These are phyloP conservation scores for Agrypnia vestita DNA, from an alignment of 1,140 invertebrate genomes.

Conservation along the genomic window DNA sequence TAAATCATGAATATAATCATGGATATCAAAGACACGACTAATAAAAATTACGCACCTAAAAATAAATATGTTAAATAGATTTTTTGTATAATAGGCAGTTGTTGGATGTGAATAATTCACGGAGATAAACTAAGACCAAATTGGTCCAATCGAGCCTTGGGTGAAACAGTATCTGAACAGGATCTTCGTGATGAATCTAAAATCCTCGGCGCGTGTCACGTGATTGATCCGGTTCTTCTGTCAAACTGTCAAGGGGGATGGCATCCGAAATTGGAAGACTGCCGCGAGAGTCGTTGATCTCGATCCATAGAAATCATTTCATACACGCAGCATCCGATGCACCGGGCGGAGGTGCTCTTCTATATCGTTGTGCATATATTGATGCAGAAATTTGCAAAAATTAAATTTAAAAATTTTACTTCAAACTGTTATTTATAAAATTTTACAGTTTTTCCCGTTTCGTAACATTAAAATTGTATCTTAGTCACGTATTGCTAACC, in stretches of 20 bases:
- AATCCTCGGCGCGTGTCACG: neutral
- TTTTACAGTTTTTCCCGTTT: too few relatives aligned
- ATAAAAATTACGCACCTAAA: too few relatives aligned
- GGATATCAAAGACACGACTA: too few relatives aligned
- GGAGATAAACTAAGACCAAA: too few relatives aligned
- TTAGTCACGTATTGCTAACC: too few relatives aligned
- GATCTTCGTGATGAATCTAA: slow-evolving; percentile 24
- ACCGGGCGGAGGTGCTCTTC: neutral
- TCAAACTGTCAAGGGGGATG: slow-evolving; percentile 28
- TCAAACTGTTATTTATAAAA: neutral
- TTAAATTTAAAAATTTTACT: neutral
- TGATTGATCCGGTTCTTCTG: slow-evolving; percentile 20
- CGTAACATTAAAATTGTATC: too few relatives aligned
- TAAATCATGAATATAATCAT: too few relatives aligned
- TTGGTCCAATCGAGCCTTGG: neutral
- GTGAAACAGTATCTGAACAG: neutral
- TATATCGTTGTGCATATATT: neutral
- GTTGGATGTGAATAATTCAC: too few relatives aligned
- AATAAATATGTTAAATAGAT: too few relatives aligned
- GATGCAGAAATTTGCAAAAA: neutral
- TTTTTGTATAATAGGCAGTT: too few relatives aligned
- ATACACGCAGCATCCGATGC: neutral
- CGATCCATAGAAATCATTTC: slow-evolving; percentile 15
- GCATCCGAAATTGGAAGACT: slow-evolving; percentile 24
- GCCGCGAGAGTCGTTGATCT: slow-evolving; percentile 15